Conservation (phyloP, 2,888 invertebrate species). For the Diarsia brunnea region DNA sequence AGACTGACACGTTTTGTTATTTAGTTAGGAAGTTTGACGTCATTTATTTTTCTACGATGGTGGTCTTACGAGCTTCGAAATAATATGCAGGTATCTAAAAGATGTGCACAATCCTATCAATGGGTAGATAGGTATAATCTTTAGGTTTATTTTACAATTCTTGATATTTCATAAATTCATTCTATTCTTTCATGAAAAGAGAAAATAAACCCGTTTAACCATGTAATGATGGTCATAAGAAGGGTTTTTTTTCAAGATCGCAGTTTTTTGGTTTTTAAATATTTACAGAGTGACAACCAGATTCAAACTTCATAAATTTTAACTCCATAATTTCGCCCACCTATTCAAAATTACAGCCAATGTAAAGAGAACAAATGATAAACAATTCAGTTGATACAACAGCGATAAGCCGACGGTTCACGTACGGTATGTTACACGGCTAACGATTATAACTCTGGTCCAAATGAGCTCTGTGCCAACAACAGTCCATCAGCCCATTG, state of each 20-base stretch:
- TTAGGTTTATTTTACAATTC: not conserved
- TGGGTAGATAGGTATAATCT: not conserved
- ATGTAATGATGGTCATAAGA: not conserved
- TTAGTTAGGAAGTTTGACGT: not conserved
- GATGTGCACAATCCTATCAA: not conserved
- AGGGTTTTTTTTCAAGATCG: not conserved
- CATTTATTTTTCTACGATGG: not conserved
- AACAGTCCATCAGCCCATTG: constrained; percentile 67
- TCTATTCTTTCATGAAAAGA: not conserved
- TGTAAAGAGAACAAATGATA: constrained; percentile 59
- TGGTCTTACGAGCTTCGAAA: not conserved
- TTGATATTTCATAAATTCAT: too few relatives aligned
- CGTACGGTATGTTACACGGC: constrained; percentile 62
- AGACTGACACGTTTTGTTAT: not conserved
- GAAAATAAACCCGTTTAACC: not conserved
- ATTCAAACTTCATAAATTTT: constrained; percentile 28
- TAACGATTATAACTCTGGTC: constrained; percentile 67
- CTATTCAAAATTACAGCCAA: constrained; percentile 45
- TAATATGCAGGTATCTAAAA: not conserved
- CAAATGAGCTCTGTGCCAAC: constrained; percentile 68
- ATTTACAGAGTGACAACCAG: not conserved
- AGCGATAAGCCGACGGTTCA: constrained; percentile 62
- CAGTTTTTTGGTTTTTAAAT: not conserved
- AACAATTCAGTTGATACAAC: constrained; percentile 66
- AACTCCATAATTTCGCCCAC: constrained; percentile 8